Evolutionary conservation across 2,888 invertebrate genomes (phyloP), one percentile per base, ranked within the genome.

Genomic region (Hemistola chrysoprasaria): DNA sequence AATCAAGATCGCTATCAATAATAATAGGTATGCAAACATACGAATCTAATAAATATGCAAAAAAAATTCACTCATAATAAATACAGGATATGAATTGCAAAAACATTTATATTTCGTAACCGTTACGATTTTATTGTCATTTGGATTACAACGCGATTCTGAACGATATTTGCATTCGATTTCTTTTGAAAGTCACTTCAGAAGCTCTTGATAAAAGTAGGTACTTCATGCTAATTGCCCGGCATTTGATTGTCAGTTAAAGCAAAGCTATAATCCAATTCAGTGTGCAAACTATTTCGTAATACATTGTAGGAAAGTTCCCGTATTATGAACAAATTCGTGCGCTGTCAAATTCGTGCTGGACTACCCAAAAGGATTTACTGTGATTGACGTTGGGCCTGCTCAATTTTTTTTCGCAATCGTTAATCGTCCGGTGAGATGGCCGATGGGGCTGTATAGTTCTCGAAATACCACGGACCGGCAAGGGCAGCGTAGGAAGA

Each of bases 101-200:
- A 40, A 48, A 44, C 8, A 26, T 24, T 30, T 8, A 33, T 40
- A 52, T 60, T 53, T 61, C 50, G 28, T 44, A 34, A 50, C 27
- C 11, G 33, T 31, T 38, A 35, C 39, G 42, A 31, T 37, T 28
- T 30, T 28, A 42, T 46, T 54, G 46, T 47, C 48, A 43, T 40
- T 47, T 42, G 48, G 46, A 56, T 63, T 56, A 60, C 59, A 33
- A 45, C 50, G 48, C 41, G 45, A 33, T 40, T 47, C 28, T 20
- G 36, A 20, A 4, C 33, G 22, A 26, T 56, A 45, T 55, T 51
- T 59, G 53, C 26, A 46, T 53, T 50, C 36, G 47, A 57, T 65
- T 64, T 64, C 57, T 58, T 58, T 61, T 39, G 62, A 63, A 65
- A 66, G 60, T 56, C 25, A 34, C 29, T 39, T 37, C 33, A 35